A percentile compares a stretch with the other conserved stretches of the same genome.
Evolutionary conservation across 2,797 vertebrate species (phyloP).

Genomic region (Nasua narica): DNA sequence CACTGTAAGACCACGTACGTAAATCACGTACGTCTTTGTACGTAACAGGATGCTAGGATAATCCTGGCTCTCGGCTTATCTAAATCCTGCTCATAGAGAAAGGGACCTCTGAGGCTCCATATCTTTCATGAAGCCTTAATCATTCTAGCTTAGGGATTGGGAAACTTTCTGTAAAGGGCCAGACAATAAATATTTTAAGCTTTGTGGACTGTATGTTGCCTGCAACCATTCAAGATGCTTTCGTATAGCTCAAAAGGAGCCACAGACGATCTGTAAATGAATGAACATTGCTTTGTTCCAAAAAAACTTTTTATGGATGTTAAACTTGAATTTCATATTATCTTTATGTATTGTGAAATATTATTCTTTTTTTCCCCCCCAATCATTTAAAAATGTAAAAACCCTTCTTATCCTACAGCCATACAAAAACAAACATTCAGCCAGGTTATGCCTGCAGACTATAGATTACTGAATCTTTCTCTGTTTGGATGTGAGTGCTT

Average conservation of each 20-base stretch:
- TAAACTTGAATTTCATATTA: conserved; percentile 26
- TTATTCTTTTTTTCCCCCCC: neutral
- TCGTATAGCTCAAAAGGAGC: neutral
- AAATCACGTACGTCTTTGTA: too few relatives aligned
- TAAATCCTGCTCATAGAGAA: neutral
- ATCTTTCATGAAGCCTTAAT: neutral
- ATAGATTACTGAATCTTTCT: neutral
- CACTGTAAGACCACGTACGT: neutral
- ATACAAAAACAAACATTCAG: neutral
- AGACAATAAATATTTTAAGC: neutral
- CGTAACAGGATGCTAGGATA: neutral
- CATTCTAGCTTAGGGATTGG: neutral
- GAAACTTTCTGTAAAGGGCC: neutral
- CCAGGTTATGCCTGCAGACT: neutral
- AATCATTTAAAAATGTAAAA: conserved; percentile 19
- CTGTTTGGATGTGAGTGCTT: neutral
- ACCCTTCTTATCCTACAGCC: neutral
- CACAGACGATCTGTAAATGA: neutral
- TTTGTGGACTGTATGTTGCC: neutral
- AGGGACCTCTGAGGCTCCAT: neutral
- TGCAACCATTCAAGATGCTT: neutral
- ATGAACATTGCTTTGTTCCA: neutral
- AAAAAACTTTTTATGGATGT: neutral
- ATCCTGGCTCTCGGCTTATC: neutral
- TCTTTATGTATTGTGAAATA: neutral